phyloP scores from a whole-genome alignment of 2,113 vertebrate genomes.

The Charina bottae region DNA sequence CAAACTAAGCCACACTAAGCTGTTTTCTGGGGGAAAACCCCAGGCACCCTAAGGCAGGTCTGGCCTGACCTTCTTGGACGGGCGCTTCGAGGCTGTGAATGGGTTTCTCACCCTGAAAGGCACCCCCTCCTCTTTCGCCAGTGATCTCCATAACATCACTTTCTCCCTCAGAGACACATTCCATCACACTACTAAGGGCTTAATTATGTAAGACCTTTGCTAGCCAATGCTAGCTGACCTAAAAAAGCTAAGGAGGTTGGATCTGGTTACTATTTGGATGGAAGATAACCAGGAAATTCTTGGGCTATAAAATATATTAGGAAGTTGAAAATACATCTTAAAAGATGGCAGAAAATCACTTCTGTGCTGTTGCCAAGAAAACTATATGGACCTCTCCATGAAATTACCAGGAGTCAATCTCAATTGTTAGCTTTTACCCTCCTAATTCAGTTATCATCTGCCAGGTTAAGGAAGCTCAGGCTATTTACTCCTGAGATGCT shows the following conservation, averaged over 20 bases:
- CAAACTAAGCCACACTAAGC: no score
- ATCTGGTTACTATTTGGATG: neutral
- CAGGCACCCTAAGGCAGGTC: no score
- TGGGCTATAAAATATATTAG: neutral
- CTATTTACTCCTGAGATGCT: neutral
- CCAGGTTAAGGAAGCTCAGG: neutral
- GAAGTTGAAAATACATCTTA: neutral
- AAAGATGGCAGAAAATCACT: neutral
- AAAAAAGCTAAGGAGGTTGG: neutral
- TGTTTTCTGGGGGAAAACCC: no score
- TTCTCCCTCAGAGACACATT: no score
- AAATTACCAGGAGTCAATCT: neutral
- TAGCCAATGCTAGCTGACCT: neutral
- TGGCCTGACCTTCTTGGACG: no score
- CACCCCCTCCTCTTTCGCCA: no score
- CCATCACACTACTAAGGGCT: no score
- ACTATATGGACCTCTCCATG: neutral
- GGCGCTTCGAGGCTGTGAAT: no score
- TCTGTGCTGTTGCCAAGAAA: neutral
- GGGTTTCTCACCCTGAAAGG: no score
- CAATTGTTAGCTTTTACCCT: neutral
- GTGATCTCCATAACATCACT: no score
- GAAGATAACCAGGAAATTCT: neutral
- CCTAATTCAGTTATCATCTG: neutral
- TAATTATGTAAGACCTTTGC: neutral